These are phyloP conservation scores for Scalopus aquaticus DNA, from an alignment of 2,113 vertebrate genomes.

Conservation along the genomic window DNA sequence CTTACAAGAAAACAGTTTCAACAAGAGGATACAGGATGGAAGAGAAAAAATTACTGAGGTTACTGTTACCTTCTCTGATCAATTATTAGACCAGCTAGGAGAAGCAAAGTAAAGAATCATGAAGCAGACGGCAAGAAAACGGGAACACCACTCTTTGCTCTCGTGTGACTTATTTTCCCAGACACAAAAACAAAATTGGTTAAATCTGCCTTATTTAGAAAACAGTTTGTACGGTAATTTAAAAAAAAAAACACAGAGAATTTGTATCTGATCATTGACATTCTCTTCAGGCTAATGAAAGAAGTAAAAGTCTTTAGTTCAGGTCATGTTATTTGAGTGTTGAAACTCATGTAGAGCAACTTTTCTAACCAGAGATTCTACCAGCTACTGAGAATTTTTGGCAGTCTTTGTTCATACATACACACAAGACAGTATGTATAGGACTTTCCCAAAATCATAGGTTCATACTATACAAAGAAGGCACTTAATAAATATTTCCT, in stretches of 20 bases:
- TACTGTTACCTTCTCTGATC: neutral
- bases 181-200: conserved; percentile 1
- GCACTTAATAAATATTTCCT: neutral
- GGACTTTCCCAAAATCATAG: neutral
- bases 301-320: neutral
- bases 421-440: fast-evolving
- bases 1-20: neutral
- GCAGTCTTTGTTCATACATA: neutral
- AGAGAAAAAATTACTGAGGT: neutral
- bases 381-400: neutral
- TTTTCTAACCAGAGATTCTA: neutral
- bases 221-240: neutral
- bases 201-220: neutral
- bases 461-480: neutral
- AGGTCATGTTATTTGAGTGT: neutral
- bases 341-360: neutral
- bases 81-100: neutral
- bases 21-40: neutral
- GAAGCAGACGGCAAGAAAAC: neutral
- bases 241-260: neutral
- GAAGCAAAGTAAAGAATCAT: neutral
- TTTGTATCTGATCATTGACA: neutral
- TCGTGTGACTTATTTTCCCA: neutral
- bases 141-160: neutral
- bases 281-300: conserved; percentile 12